A percentile compares a stretch with the other conserved stretches of the same genome.
Evolutionary conservation across 53 echinoderm and acorn worm genomes (phyloP).

Genomic region (Henricia sp.): DNA sequence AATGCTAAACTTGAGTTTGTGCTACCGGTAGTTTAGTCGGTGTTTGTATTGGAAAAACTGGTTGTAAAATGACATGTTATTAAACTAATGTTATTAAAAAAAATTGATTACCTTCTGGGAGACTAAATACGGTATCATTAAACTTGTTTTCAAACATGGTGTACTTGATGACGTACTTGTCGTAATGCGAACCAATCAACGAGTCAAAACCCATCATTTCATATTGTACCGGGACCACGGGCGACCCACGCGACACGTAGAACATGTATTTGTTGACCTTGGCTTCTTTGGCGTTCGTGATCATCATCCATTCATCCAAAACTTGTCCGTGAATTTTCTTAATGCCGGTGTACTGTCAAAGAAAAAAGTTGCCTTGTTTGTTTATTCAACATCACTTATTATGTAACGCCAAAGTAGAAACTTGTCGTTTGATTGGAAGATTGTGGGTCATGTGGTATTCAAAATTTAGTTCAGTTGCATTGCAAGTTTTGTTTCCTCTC

Average conservation of each 20-base stretch:
- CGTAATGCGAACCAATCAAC: constrained; percentile 83
- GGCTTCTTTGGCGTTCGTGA: constrained; percentile 1
- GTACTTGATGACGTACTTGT: constrained; percentile 83
- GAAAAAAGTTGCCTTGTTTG: background rate
- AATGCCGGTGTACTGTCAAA: constrained; percentile 2
- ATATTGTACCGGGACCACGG: constrained; percentile 69
- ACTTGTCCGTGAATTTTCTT: constrained; percentile 41
- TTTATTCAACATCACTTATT: background rate
- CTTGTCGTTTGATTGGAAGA: background rate
- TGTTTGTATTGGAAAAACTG: background rate
- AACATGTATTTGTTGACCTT: constrained; percentile 79
- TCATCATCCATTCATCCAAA: constrained; percentile 67
- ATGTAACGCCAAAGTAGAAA: background rate
- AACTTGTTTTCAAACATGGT: constrained; percentile 71
- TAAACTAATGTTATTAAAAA: background rate
- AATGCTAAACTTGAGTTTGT: no score
- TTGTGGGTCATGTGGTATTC: background rate
- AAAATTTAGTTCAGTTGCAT: no score
- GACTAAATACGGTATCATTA: constrained; percentile 28
- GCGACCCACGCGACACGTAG: constrained; percentile 45
- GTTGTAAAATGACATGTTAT: background rate
- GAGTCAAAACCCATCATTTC: constrained; percentile 86
- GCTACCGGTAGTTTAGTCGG: background rate
- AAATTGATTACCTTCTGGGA: constrained; percentile 65
- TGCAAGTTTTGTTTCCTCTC: no score